Base-by-base conservation (phyloP, 2,113 vertebrate species). In the Erythrolamprus reginae region DNA sequence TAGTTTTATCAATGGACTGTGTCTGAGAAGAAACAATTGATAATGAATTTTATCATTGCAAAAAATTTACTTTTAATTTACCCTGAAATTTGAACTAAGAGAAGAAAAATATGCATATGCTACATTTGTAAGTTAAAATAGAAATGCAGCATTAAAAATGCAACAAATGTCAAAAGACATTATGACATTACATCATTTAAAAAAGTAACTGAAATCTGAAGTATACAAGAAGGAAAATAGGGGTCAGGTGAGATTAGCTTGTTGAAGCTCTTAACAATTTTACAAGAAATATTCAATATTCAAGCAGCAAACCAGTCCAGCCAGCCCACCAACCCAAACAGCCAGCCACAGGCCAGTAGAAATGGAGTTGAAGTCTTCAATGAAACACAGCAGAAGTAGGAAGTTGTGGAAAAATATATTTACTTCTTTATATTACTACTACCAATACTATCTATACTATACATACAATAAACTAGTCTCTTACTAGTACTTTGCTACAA, bases 41-140 rank as follows among this genome's bases (percentile, higher is more conserved):
- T n/a, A n/a, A 90, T 94, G 65, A 51, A 94, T n/a, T 93, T 92
- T 94, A 65, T 91, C 94, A 93, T 93, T 85, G 86, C 92, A 91
- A 70, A 70, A 70, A 77, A 89, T 0, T 26, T 88, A 93, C 94
- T 91, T 85, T 56, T 90, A 90, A 88, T 85, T 93, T 91, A 90
- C 83, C 89, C 88, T 23, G 15, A 89, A 7, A 89, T n/a, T 93
- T 94, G 0, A 4, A 92, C 84, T 45, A 88, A 38, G 28, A 52
- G 21, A 33, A 53, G 84, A 53, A 95, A 10, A 86, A 90, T 52
- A 92, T 70, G n/a, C 13, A 70, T 17, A 70, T 70, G n/a, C n/a
- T 19, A 70, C 15, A 19, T 70, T 70, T 38, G n/a, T 38, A 70
- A 70, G 2, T 70, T 70, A 70, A 70, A 70, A 70, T 15, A 70